Base-by-base conservation (phyloP, 2,797 vertebrate species). In the Triplophysa yarkandensis region DNA sequence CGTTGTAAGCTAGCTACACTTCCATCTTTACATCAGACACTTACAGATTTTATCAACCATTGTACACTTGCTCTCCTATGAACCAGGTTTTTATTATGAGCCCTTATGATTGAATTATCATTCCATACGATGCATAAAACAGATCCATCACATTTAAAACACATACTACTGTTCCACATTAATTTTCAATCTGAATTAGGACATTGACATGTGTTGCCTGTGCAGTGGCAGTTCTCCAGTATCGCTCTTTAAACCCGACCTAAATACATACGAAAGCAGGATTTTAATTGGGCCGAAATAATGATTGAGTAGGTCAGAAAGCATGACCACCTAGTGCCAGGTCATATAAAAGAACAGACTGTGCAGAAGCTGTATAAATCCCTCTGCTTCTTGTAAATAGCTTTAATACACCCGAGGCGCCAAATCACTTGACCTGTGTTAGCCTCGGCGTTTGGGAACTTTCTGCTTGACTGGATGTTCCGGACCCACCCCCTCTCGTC, bases 361-460 rank as follows among this genome's bases (percentile, higher is more conserved):
- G 68, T 83, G 83, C 83, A 79, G 86, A 85, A 87, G 86, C 84
- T 74, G 87, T 83, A 79, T 88, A 92, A 91, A 92, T 90, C 90
- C 90, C 92, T 88, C 84, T 88, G 91, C 86, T 89, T 79, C 86
- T 92, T 88, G 88, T 88, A 92, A 94, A 93, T 84, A 89, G 92
- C 91, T 93, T 93, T 92, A 92, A 94, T 93, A 90, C 92, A 89
- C 92, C 83, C 78, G 43, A 94, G 93, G 94, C 93, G 93, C 94
- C 94, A 90, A 93, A 92, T 91, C 94, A 92, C 93, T 95, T 95
- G 94, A 95, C 94, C 94, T 88, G 83, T 83, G 88, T 92, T 91
- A 90, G 90, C 92, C 92, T 83, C 79, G 71, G 88, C 82, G 71
- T 88, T 87, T 81, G 88, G 88, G 83, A 89, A 84, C 90, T 92